Evolutionary conservation across 1,140 invertebrate species (phyloP).

Genomic region (Cotesia glomerata): DNA sequence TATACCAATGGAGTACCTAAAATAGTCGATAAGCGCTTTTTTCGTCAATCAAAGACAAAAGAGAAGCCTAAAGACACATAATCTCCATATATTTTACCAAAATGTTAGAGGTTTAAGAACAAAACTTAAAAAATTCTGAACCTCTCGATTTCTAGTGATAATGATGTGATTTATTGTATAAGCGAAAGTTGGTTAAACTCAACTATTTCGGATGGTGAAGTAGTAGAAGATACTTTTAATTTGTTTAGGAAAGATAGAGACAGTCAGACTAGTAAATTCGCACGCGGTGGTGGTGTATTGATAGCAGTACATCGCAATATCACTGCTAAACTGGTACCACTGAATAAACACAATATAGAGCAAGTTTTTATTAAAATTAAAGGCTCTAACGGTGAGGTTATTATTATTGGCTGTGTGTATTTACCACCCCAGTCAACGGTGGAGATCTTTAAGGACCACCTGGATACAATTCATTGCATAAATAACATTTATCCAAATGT

Average conservation of each 20-base stretch:
- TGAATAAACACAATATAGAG: not conserved
- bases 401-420: not conserved
- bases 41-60: not conserved
- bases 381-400: not conserved
- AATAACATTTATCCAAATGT: not conserved
- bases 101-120: not conserved
- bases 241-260: not conserved
- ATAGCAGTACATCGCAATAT: not conserved
- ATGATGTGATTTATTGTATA: not conserved
- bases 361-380: not conserved
- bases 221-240: not conserved
- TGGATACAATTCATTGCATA: not conserved
- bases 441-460: not conserved
- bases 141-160: not conserved
- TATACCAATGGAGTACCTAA: not conserved
- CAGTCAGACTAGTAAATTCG: not conserved
- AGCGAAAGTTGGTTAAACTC: not conserved
- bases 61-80: not conserved
- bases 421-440: not conserved
- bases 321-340: not conserved
- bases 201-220: not conserved
- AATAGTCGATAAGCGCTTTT: not conserved
- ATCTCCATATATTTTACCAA: not conserved
- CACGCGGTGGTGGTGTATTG: not conserved
- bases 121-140: not conserved